A percentile compares a stretch with the other conserved stretches of the same genome.
Conservation (phyloP, 1,140 invertebrate genomes). For the Aphis craccivora region DNA sequence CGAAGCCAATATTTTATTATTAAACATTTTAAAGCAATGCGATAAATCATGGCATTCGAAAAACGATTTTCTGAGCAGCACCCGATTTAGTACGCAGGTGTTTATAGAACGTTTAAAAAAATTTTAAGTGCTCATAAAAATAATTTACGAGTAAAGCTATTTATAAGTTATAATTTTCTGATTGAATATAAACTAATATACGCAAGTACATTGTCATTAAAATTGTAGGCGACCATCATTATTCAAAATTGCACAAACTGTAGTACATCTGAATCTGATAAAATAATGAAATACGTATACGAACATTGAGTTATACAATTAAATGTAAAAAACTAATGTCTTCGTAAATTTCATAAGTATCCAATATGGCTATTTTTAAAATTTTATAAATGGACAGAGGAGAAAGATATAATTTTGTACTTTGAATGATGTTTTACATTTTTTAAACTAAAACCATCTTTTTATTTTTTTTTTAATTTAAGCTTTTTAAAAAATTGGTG, state of each 20-base stretch:
- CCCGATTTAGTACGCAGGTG: not conserved
- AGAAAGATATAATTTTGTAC: not conserved
- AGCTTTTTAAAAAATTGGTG: not conserved
- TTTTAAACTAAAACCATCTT: not conserved
- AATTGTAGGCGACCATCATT: not conserved
- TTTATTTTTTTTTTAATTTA: not conserved
- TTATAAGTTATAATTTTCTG: not conserved
- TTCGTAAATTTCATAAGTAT: not conserved
- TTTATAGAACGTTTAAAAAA: slow-evolving; percentile 1
- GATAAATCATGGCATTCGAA: not conserved
- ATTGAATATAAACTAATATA: not conserved
- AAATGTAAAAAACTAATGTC: too few relatives aligned
- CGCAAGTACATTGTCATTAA: not conserved
- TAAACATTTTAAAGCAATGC: not conserved
- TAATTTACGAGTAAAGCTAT: slow-evolving; percentile 13
- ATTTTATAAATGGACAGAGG: not conserved
- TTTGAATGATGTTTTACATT: not conserved
- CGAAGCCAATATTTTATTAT: not conserved
- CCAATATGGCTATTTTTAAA: not conserved
- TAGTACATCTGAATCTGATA: not conserved
- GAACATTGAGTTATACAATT: not conserved
- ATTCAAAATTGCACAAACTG: not conserved
- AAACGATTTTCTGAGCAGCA: not conserved
- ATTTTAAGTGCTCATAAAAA: not conserved
- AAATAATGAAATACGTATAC: not conserved